Conservation (phyloP, 2,797 vertebrate species). For the Enteromius thamalakanensis region DNA sequence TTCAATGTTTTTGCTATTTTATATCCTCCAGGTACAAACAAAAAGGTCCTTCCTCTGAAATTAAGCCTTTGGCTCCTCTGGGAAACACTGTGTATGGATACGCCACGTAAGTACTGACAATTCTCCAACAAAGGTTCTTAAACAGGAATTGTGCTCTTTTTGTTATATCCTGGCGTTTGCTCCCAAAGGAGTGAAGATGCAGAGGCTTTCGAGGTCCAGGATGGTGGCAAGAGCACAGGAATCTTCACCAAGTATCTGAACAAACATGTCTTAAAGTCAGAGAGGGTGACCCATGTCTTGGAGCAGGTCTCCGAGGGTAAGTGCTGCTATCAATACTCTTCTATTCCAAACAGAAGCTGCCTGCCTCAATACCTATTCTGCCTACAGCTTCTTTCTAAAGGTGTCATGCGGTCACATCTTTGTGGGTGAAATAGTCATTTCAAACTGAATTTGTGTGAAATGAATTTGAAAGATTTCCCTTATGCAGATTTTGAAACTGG, state of each 20-base stretch:
- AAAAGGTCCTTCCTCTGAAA: conserved; percentile 75
- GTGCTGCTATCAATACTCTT: conserved; percentile 33
- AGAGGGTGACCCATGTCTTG: conserved; percentile 87
- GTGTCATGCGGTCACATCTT: neutral
- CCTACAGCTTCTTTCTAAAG: conserved; percentile 1
- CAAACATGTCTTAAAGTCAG: conserved; percentile 81
- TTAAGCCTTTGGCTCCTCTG: conserved; percentile 80
- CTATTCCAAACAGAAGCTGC: neutral
- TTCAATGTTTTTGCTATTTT: neutral
- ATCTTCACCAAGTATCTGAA: conserved; percentile 93
- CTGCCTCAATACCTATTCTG: neutral
- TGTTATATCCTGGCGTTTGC: neutral
- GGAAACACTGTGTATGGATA: conserved; percentile 92
- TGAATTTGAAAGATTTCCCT: neutral
- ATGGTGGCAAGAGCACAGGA: conserved; percentile 87
- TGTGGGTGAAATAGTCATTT: neutral
- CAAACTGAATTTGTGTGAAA: neutral
- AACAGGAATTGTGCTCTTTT: neutral
- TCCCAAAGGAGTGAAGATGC: conserved; percentile 84
- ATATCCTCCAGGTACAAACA: conserved; percentile 81
- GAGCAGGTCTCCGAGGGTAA: conserved; percentile 89
- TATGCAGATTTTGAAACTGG: neutral
- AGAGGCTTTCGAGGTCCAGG: conserved; percentile 88
- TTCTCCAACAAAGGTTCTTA: neutral
- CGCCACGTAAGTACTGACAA: conserved; percentile 82